Evolutionary conservation across 2,113 vertebrate genomes (phyloP).

Genomic region (Bambusicola thoracicus): DNA sequence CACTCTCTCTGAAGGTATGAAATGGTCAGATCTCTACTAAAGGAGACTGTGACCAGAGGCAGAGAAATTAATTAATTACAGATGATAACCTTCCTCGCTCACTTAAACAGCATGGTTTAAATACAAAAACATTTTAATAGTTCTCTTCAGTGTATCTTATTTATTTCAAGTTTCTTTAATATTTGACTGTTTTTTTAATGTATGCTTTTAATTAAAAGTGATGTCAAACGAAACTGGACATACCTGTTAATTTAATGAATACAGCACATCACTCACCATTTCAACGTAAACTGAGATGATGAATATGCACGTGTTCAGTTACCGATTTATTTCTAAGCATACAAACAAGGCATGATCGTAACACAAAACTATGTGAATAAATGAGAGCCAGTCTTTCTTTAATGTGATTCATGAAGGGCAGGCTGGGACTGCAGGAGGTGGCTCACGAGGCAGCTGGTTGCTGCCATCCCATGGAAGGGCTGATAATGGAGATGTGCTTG

Average conservation of each 20-base stretch:
- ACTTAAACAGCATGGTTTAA: background rate
- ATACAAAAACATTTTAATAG: background rate
- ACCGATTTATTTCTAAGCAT: background rate
- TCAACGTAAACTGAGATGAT: background rate
- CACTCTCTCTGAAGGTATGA: background rate
- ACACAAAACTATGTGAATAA: background rate
- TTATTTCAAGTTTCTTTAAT: background rate
- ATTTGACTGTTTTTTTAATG: background rate
- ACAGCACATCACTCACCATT: background rate
- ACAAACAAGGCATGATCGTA: background rate
- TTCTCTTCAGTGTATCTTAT: background rate
- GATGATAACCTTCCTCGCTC: background rate
- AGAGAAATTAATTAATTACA: background rate
- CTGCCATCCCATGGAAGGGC: background rate
- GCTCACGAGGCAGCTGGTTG: background rate
- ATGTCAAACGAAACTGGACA: background rate
- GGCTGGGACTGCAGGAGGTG: background rate
- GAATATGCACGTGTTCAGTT: background rate
- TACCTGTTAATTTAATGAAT: background rate
- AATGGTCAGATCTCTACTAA: background rate
- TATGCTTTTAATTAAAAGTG: background rate
- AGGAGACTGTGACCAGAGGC: background rate
- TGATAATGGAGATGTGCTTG: accelerated
- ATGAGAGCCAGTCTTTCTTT: background rate
- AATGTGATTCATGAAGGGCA: background rate